Base-by-base conservation (phyloP, 2,797 vertebrate species). In the Anguilla anguilla region DNA sequence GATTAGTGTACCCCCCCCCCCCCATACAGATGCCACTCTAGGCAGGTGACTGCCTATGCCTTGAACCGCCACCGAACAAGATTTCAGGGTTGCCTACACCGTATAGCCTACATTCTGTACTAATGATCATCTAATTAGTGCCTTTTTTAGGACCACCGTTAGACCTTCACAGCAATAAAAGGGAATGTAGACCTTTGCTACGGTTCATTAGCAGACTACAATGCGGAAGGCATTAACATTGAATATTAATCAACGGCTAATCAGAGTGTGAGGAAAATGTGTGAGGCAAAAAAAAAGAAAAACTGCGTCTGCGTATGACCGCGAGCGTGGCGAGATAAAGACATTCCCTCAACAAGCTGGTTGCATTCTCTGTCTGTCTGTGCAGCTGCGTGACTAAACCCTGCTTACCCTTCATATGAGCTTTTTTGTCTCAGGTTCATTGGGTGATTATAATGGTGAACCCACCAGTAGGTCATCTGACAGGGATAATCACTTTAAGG, bases 401-500 rank as follows among this genome's bases (percentile, higher is more conserved):
- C 55, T 9, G 74, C 91, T 93, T 90, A 91, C 92, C 91, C 5
- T 91, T 64, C 46, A 28, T 81, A 10, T 85, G 43, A 69, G 43
- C 43, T 28, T 86, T 6, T 69, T 46, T 64, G 31, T n/a, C n/a
- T 86, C 22, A 86, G 64, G 35, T 86, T 72, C 59, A 86, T 15
- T 15, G 64, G 61, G 35, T 10, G 85, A 35, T 69, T 46, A 49
- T 69, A 25, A 72, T 59, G 85, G 64, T 25, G 35, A 69, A 72
- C 43, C 22, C 61, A 69, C 39, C 43, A 51, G 25, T 64, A 86
- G 35, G 46, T 86, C 43, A 72, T 49, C 85, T 86, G 61, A 64
- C 22, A 22, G 39, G 3, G 39, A 86, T 69, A 46, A 69, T 86
- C 61, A 86, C 35, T 64, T 86, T 86, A 86, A 86, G 59, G 46